A percentile compares a stretch with the other conserved stretches of the same genome.
phyloP scores from a whole-genome alignment of 1,140 invertebrate genomes.

The Drosophila teissieri region DNA sequence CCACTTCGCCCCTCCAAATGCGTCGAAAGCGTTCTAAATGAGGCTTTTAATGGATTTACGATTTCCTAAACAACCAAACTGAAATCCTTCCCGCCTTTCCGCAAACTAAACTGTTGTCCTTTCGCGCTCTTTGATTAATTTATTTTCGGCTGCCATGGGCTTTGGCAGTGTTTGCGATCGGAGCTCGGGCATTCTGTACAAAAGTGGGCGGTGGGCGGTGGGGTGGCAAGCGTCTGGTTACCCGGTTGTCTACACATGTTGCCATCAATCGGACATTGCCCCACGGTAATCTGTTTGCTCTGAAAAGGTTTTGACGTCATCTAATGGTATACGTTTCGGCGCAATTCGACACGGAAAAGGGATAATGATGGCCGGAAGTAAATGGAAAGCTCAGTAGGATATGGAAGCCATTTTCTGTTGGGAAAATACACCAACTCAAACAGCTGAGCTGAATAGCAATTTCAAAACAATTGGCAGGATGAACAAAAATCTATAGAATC shows the following conservation, averaged over 20 bases:
- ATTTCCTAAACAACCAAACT: slow-evolving; percentile 51
- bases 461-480: neutral
- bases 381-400: neutral
- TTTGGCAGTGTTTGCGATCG: neutral
- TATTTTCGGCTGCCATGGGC: slow-evolving; percentile 50
- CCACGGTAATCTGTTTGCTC: slow-evolving; percentile 31
- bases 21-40: slow-evolving; percentile 77
- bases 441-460: neutral
- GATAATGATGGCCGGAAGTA: slow-evolving; percentile 30
- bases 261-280: slow-evolving; percentile 65
- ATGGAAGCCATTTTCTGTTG: neutral
- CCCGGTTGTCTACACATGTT: slow-evolving; percentile 53
- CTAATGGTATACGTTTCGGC: slow-evolving; percentile 7
- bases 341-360: neutral
- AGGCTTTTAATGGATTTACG: slow-evolving; percentile 80
- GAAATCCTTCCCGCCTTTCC: neutral
- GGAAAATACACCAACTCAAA: neutral
- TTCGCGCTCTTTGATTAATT: slow-evolving; percentile 76
- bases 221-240: slow-evolving; percentile 3
- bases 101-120: slow-evolving; percentile 53
- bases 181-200: neutral
- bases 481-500: neutral
- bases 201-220: neutral
- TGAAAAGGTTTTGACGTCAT: slow-evolving; percentile 24
- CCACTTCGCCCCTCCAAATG: slow-evolving; percentile 37